These are phyloP conservation scores for Athene cunicularia DNA, from an alignment of 2,113 vertebrate species.

Conservation along the genomic window DNA sequence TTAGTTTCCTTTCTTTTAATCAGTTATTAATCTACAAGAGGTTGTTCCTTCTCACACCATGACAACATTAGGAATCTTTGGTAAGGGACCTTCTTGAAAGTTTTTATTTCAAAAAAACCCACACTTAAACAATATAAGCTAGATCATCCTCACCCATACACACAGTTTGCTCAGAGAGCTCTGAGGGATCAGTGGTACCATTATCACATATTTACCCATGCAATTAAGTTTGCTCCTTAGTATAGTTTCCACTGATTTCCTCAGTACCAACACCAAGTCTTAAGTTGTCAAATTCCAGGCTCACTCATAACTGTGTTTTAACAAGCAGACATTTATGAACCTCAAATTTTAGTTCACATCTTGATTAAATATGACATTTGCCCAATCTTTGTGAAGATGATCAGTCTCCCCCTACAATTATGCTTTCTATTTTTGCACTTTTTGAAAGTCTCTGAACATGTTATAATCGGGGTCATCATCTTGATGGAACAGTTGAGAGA, in stretches of 20 bases:
- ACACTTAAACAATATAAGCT: not conserved
- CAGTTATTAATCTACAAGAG: not conserved
- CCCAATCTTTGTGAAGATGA: not conserved
- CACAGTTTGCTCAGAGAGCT: not conserved
- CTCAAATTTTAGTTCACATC: not conserved
- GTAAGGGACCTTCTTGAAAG: not conserved
- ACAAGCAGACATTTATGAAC: not conserved
- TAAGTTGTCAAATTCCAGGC: not conserved
- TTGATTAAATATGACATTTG: conserved; percentile 7
- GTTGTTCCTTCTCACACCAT: not conserved
- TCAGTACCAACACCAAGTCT: not conserved
- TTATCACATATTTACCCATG: not conserved
- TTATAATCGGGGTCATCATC: not conserved
- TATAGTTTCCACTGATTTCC: not conserved
- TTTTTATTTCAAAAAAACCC: not conserved
- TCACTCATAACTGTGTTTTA: not conserved
- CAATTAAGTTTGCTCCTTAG: not conserved
- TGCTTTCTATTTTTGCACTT: not conserved
- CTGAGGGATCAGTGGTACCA: not conserved
- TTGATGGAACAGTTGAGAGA: not conserved
- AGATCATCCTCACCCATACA: not conserved
- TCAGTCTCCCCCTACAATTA: not conserved
- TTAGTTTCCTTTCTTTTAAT: not conserved
- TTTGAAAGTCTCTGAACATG: not conserved
- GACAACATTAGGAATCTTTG: not conserved